phyloP scores from a whole-genome alignment of 1,140 invertebrate genomes.

The Platyscapa corneri region DNA sequence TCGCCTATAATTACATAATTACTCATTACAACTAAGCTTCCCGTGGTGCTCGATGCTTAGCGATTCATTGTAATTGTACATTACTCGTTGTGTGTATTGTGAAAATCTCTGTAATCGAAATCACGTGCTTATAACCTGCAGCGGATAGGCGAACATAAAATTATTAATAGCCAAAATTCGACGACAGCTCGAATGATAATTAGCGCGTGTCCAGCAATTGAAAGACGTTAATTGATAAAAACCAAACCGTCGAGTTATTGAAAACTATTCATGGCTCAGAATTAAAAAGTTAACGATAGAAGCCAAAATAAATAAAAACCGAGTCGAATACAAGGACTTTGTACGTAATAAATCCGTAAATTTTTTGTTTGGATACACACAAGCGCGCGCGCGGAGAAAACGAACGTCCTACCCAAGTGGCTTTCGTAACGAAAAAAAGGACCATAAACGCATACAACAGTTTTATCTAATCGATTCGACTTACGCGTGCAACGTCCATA shows the following conservation, averaged over 20 bases:
- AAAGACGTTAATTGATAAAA: not conserved
- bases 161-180: not conserved
- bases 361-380: not conserved
- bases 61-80: not conserved
- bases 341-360: not conserved
- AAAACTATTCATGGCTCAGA: not conserved
- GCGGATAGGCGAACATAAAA: not conserved
- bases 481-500: not conserved
- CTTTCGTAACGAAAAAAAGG: not conserved
- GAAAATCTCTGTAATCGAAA: not conserved
- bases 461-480: not conserved
- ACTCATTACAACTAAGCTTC: too few species aligned
- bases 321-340: not conserved
- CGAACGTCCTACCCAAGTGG: not conserved
- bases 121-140: not conserved
- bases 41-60: not conserved
- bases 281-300: not conserved
- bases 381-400: not conserved
- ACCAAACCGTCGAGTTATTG: not conserved
- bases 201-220: too few species aligned
- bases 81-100: not conserved
- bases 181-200: not conserved
- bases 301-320: not conserved
- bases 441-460: not conserved
- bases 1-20: too few species aligned